Evolutionary conservation across 2,888 invertebrate species (phyloP), one percentile per base, ranked within the genome.

Genomic region (Dicyrtoma fusca): DNA sequence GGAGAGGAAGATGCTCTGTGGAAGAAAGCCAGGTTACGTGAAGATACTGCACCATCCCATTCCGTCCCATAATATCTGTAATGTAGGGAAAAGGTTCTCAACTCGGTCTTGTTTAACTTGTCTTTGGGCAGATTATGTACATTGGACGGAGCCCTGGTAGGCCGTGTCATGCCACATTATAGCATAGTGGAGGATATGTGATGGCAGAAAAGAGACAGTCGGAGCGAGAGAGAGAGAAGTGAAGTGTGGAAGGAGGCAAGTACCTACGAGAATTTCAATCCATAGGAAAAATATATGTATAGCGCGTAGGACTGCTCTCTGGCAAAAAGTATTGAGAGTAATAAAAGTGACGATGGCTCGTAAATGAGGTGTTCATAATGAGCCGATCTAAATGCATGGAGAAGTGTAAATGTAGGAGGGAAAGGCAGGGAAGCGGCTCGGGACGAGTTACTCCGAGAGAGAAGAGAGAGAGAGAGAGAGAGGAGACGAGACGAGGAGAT

Each of bases 321-420:
- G 25, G 66, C 66, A 66, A 62, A 51, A 69, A 69, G 69, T 69
- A 69, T 69, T 61, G 62, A 64, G 70, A 59, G 73, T 72, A 70
- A 61, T 73, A 71, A 75, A 72, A 73, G 71, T 65, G 68, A 76
- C 68, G 74, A 74, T 77, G 62, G 70, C 63, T 73, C 77, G 76
- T 76, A 78, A 80, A 78, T 80, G 78, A 80, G 76, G 76, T 78
- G 78, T 78, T 80, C 77, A 77, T 80, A 80, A 80, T 80, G 78
- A 80, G 78, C 75, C 77, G 69, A 80, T 80, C 78, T 80, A 80
- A 80, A 80, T 80, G 80, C 80, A 80, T 80, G 75, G 79, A 78
- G 76, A 78, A 74, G 76, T 74, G 73, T 70, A 70, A 53, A 51
- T 47, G 63, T 26, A 45, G 69, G 61, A 61, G 45, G 69, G 69